phyloP scores from a whole-genome alignment of 2,113 vertebrate species.

The Lamprotornis superbus region DNA sequence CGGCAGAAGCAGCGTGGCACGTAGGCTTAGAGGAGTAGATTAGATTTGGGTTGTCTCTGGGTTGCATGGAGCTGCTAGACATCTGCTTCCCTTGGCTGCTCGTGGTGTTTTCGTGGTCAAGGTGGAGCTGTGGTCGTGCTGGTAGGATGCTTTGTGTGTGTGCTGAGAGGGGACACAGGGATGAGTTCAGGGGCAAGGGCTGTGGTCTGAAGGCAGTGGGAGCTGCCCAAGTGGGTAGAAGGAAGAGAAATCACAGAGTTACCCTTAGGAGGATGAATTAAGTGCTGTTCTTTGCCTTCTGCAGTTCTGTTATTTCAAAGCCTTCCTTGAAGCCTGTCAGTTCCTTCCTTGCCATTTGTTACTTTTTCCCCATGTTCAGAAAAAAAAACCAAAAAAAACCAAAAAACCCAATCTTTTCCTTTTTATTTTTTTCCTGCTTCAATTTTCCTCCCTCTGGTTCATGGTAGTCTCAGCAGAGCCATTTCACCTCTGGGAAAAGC shows the following conservation, averaged over 20 bases:
- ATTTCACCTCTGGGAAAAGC: neutral
- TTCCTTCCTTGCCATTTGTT: conserved; percentile 11
- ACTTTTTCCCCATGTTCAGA: neutral
- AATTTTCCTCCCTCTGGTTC: neutral
- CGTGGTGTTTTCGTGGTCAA: neutral
- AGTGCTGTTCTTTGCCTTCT: conserved; percentile 12
- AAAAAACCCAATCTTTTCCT: fast-evolving
- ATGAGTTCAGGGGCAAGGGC: neutral
- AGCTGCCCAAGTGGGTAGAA: neutral
- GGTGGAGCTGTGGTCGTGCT: neutral
- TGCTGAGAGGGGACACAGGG: neutral
- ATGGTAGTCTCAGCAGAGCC: neutral
- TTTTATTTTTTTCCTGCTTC: neutral
- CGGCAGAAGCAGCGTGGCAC: neutral
- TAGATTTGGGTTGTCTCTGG: conserved; percentile 24
- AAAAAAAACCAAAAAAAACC: neutral
- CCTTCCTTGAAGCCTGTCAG: conserved; percentile 19
- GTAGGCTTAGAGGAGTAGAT: conserved; percentile 43
- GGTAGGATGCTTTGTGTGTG: neutral
- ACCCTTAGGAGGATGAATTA: neutral
- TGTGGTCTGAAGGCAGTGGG: neutral
- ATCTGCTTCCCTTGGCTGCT: conserved; percentile 35
- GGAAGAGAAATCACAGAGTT: neutral
- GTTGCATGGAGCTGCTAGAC: neutral
- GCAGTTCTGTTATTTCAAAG: neutral